Conservation (phyloP, 2,888 invertebrate genomes). For the Barypeithes pellucidus region DNA sequence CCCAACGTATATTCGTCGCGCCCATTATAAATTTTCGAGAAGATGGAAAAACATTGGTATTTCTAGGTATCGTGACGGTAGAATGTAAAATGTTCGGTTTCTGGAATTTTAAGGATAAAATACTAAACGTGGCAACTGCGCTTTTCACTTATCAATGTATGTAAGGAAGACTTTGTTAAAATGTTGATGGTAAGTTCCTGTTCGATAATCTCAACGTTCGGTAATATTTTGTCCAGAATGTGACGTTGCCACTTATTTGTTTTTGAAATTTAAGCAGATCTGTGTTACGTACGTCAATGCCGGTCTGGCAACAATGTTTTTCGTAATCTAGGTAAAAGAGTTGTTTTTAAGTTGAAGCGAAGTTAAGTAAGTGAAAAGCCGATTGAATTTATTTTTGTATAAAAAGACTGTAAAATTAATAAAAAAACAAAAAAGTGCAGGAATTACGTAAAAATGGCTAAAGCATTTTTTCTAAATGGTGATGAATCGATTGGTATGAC, state of each 20-base stretch:
- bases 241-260: not conserved
- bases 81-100: not conserved
- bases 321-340: not conserved
- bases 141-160: no score
- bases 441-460: not conserved
- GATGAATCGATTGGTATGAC: conserved; percentile 10
- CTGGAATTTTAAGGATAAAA: not conserved
- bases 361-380: conserved; percentile 17
- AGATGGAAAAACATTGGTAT: not conserved
- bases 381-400: conserved; percentile 29
- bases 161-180: no score
- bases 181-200: no score
- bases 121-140: conserved; percentile 8
- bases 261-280: not conserved
- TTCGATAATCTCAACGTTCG: no score
- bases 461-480: conserved; percentile 9
- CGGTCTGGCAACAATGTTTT: no score
- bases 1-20: conserved; percentile 30
- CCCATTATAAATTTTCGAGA: not conserved
- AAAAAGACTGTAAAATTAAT: conserved; percentile 23
- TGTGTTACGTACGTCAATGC: no score
- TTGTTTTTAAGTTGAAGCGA: conserved; percentile 9
- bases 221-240: no score
- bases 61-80: not conserved
- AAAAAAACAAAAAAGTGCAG: conserved; percentile 9